These are phyloP conservation scores for Spisula solida DNA, from an alignment of 2,888 invertebrate genomes.

Conservation along the genomic window DNA sequence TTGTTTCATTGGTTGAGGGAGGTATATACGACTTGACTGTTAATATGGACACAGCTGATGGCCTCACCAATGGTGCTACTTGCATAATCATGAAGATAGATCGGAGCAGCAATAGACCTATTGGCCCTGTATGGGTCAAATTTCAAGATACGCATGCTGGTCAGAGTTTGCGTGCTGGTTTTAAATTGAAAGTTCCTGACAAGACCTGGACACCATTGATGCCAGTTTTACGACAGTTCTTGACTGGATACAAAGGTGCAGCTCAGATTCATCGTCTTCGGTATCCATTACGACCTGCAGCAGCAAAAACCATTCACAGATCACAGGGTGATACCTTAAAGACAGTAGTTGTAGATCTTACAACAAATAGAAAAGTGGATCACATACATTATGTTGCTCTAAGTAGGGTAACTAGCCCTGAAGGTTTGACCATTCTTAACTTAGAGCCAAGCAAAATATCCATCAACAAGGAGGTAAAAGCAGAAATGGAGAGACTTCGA, in stretches of 20 bases:
- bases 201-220: conserved; percentile 52
- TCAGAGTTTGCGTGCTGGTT: not conserved
- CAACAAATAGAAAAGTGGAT: conserved; percentile 35
- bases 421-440: conserved; percentile 40
- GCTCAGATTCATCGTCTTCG: conserved; percentile 51
- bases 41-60: conserved; percentile 52
- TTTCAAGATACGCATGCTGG: conserved; percentile 29
- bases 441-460: conserved; percentile 41
- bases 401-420: conserved; percentile 34
- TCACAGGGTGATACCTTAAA: conserved; percentile 60
- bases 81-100: conserved; percentile 43
- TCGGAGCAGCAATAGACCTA: conserved; percentile 15
- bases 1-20: conserved; percentile 25
- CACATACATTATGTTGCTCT: conserved; percentile 67
- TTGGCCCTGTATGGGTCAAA: conserved; percentile 39
- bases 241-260: conserved; percentile 51
- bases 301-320: conserved; percentile 57
- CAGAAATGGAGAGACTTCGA: conserved; percentile 34
- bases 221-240: conserved; percentile 49
- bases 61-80: conserved; percentile 48
- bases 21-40: conserved; percentile 45
- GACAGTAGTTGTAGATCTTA: conserved; percentile 47
- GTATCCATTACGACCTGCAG: conserved; percentile 55
- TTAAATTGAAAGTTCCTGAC: not conserved
- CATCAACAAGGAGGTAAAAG: conserved; percentile 29